Conservation (phyloP, 92 coral and sea anemone genomes). For the Scolanthus callimorphus region DNA sequence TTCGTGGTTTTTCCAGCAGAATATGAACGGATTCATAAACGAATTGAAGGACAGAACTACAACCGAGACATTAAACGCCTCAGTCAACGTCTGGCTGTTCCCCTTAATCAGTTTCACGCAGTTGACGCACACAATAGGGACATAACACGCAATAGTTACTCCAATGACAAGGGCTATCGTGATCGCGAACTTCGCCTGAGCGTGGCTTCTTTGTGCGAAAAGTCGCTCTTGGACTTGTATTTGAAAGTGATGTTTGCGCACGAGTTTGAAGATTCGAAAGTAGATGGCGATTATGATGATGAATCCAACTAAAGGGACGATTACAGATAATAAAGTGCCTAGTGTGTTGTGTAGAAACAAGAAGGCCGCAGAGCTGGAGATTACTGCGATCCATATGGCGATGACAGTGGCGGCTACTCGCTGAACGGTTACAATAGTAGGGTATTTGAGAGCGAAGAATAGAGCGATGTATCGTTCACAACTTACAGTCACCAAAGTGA, state of each 20-base stretch:
- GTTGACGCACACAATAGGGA: no score
- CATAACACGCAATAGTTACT: no score
- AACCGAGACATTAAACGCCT: no score
- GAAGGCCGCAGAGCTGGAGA: neutral
- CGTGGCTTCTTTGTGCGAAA: no score
- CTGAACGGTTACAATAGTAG: neutral
- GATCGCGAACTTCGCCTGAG: no score
- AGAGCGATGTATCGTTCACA: constrained; percentile 18
- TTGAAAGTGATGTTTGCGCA: constrained; percentile 9
- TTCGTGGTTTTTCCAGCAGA: no score
- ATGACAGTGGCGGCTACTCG: neutral
- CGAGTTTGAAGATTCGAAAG: constrained; percentile 12
- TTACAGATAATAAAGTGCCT: neutral
- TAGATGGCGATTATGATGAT: constrained; percentile 3
- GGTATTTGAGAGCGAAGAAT: constrained; percentile 10
- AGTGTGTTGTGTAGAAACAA: neutral
- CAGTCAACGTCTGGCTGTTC: no score
- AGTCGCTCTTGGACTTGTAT: no score
- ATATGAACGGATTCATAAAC: no score
- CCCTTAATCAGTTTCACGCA: no score
- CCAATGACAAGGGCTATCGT: no score
- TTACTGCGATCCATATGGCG: neutral
- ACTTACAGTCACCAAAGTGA: constrained; percentile 15
- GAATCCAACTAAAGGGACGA: constrained; percentile 7
- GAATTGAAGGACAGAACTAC: no score